Evolutionary conservation across 2,113 vertebrate species (phyloP).

Genomic region (Piaya cayana): DNA sequence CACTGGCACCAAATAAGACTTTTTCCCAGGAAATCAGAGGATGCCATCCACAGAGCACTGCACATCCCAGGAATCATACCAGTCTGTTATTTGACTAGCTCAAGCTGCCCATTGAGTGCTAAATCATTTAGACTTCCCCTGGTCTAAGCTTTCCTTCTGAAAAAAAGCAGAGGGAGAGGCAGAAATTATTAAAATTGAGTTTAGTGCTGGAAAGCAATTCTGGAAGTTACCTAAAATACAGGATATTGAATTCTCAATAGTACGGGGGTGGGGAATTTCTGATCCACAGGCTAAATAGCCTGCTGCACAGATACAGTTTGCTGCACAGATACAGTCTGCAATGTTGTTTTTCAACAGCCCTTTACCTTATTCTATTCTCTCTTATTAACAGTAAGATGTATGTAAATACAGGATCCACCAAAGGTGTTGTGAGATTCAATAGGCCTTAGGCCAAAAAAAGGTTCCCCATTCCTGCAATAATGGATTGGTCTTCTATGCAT

Average conservation of each 20-base stretch:
- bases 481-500: neutral
- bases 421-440: neutral
- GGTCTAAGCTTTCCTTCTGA: conserved; percentile 11
- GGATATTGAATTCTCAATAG: neutral
- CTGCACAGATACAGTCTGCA: conserved; percentile 13
- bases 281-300: conserved; percentile 14
- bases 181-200: conserved; percentile 19
- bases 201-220: conserved; percentile 37
- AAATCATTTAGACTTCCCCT: neutral
- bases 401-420: conserved; percentile 64
- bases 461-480: conserved; percentile 47
- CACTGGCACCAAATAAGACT: conserved; percentile 12
- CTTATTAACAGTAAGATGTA: conserved; percentile 9
- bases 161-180: conserved; percentile 43
- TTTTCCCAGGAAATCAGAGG: conserved; percentile 6
- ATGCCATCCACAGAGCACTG: conserved; percentile 29
- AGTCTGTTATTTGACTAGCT: conserved; percentile 6
- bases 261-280: conserved; percentile 56
- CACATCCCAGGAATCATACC: neutral
- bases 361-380: neutral
- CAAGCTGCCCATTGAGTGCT: conserved; percentile 16
- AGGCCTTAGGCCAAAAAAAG: conserved; percentile 32
- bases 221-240: conserved; percentile 18
- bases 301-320: conserved; percentile 17
- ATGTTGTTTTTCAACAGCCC: neutral